Evolutionary conservation across 2,113 vertebrate genomes (phyloP), one percentile per base, ranked within the genome.

Genomic region (Carassius gibelio): DNA sequence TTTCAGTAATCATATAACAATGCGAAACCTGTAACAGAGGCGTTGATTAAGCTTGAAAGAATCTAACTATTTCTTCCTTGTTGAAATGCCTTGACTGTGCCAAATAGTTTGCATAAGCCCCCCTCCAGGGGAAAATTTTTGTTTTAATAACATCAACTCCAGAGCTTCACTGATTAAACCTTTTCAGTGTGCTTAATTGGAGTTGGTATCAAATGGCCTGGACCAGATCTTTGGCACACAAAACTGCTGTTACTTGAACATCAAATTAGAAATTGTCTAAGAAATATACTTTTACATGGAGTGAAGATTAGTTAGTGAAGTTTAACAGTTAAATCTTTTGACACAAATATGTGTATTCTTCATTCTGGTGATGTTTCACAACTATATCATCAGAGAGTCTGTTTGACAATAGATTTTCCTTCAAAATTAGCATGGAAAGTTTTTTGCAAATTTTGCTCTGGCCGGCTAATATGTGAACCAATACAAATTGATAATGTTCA

Each of bases 111-210:
- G 17, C 34, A 38, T 38, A 17, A 69, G 34, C 34, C 34, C 68
- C 36, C 68, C 36, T 69, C 34, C 7, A 69, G 17, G 34, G 34
- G 34, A 69, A 38, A 21, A 38, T 38, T 1, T 1, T 34, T 17
- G 34, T 38, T 69, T 34, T 36, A 57, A 52, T 74, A 50, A 88
- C 85, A 90, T 83, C 64, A 48, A 87, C 88, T 85, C 87, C 36
- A 72, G 26, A 13, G 21, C 72, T 84, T 80, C 57, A 26, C 75
- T 85, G 82, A 74, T 69, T 19, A 71, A 72, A 3, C 77, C 26
- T 75, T 84, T 66, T 48, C 64, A 45, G 52, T 71, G 48, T 71
- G 59, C 77, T 64, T 87, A 88, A 89, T 90, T 89, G 83, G 64
- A 75, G 72, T 36, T 59, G 11, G 68, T 79, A 87, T 88, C 50